Evolutionary conservation across 2,113 vertebrate genomes (phyloP).

Genomic region (Physeter macrocephalus): DNA sequence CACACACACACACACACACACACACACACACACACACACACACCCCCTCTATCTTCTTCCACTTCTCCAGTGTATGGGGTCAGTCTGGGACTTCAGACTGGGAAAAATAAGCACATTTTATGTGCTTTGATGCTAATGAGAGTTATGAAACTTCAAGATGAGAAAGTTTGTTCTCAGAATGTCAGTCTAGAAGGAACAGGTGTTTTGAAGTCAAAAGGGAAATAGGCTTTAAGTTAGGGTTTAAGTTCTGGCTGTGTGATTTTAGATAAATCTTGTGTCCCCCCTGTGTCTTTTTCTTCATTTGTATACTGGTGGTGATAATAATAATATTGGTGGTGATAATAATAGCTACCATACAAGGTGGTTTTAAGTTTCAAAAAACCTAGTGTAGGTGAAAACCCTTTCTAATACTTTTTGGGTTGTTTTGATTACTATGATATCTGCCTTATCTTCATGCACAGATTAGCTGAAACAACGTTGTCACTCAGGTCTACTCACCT

Average conservation of each 20-base stretch:
- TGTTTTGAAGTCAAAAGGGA: constrained; percentile 1
- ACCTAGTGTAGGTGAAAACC: background rate
- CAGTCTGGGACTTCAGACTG: background rate
- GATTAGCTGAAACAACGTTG: background rate
- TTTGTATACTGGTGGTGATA: background rate
- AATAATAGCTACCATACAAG: background rate
- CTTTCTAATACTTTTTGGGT: background rate
- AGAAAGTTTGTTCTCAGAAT: background rate
- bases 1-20: background rate
- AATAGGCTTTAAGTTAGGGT: constrained; percentile 14
- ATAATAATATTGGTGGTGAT: background rate
- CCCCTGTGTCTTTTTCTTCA: background rate
- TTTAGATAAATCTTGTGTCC: background rate
- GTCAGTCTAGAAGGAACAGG: background rate
- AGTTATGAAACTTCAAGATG: constrained; percentile 27
- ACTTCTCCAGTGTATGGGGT: background rate
- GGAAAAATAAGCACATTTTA: background rate
- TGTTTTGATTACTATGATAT: background rate
- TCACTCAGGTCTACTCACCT: background rate
- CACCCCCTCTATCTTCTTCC: background rate
- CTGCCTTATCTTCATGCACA: constrained; percentile 19
- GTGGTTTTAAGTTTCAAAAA: background rate
- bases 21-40: background rate
- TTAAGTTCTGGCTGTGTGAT: background rate
- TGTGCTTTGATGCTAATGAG: background rate